Conservation (phyloP, 2,888 invertebrate genomes). For the Drosophila affinis region DNA sequence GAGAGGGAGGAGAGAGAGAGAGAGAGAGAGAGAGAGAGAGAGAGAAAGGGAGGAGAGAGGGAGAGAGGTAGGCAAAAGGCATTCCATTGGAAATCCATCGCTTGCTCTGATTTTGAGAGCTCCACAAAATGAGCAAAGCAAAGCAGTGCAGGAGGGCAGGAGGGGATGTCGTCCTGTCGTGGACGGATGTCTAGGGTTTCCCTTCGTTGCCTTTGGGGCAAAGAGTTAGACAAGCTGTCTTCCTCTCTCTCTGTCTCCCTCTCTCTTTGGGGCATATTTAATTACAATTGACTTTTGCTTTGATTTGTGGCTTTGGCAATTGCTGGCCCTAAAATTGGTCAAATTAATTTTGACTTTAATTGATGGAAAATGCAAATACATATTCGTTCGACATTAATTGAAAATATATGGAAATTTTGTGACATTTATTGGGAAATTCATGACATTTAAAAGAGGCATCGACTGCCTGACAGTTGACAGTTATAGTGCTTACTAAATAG, state of each 20-base stretch:
- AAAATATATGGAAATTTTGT: too few relatives aligned
- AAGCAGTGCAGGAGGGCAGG: constrained; percentile 16
- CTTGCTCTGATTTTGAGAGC: constrained; percentile 27
- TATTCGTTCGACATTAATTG: background rate
- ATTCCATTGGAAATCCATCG: constrained; percentile 27
- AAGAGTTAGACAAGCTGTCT: background rate
- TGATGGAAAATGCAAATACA: constrained; percentile 30
- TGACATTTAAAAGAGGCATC: background rate
- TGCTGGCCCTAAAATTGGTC: constrained; percentile 16
- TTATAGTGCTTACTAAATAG: too few relatives aligned
- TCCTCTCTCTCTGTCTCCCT: constrained; percentile 8
- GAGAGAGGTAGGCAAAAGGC: background rate
- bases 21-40: background rate
- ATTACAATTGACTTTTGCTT: constrained; percentile 43
- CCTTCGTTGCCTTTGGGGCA: constrained; percentile 21
- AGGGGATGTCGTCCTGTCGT: constrained; percentile 9
- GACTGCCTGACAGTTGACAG: too few relatives aligned
- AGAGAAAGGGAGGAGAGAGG: background rate
- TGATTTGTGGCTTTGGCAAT: constrained; percentile 15
- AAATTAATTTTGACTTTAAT: constrained; percentile 30
- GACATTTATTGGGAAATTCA: background rate
- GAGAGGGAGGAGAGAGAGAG: constrained; percentile 4
- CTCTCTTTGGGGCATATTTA: constrained; percentile 32
- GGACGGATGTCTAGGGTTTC: constrained; percentile 15
- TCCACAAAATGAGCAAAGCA: constrained; percentile 38